Conservation (phyloP, 2,888 invertebrate genomes). For the Rhingia campestris region DNA sequence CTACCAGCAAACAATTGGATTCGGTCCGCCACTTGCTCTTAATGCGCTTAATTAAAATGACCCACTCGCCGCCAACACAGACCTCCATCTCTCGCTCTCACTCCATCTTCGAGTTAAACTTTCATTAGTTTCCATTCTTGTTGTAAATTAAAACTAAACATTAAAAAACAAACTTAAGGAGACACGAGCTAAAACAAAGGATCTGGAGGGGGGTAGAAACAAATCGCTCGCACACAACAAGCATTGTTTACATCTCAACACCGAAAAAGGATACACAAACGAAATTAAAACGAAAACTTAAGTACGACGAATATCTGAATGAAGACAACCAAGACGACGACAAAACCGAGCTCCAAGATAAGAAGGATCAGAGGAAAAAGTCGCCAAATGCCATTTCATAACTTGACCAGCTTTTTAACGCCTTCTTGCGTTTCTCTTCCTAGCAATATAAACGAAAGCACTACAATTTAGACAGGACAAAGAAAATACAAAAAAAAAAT, state of each 20-base stretch:
- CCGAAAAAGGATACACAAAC: slow-evolving; percentile 33
- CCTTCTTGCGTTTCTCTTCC: slow-evolving; percentile 49
- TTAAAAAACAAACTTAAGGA: no score
- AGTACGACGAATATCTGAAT: slow-evolving; percentile 35
- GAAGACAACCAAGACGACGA: neutral
- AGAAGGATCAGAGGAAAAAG: slow-evolving; percentile 58
- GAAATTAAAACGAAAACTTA: slow-evolving; percentile 39
- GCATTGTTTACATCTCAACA: slow-evolving; percentile 68
- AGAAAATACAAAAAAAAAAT: slow-evolving; percentile 52
- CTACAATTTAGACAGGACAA: slow-evolving; percentile 73
- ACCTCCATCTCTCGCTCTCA: neutral
- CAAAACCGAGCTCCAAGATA: slow-evolving; percentile 13
- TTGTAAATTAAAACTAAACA: slow-evolving; percentile 64
- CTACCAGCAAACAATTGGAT: slow-evolving; percentile 47
- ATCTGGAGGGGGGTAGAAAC: slow-evolving; percentile 1
- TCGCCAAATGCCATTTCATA: slow-evolving; percentile 71
- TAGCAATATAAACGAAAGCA: slow-evolving; percentile 66
- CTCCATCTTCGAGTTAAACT: slow-evolving; percentile 51
- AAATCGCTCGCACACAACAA: slow-evolving; percentile 49
- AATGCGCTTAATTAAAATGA: slow-evolving; percentile 73
- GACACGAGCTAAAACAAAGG: slow-evolving; percentile 4
- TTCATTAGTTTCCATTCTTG: slow-evolving; percentile 52
- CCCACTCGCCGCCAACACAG: slow-evolving; percentile 36
- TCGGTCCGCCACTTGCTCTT: slow-evolving; percentile 59
- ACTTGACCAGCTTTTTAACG: slow-evolving; percentile 74